Percentiles rank a stretch among this genome's conserved stretches.
phyloP scores from a whole-genome alignment of 2,888 invertebrate genomes.

The Dastarcus helophoroides region DNA sequence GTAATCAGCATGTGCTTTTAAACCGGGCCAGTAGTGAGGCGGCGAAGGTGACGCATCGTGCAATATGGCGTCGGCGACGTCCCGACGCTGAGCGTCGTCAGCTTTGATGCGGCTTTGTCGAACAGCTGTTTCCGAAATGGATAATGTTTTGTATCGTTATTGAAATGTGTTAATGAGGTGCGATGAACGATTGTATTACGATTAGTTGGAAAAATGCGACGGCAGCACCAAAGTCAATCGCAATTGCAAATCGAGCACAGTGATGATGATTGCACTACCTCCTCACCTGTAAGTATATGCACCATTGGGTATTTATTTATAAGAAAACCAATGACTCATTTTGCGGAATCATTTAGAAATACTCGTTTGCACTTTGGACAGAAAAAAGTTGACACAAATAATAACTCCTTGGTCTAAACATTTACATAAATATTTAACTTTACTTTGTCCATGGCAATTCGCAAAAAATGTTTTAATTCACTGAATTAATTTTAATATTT shows the following conservation, averaged over 20 bases:
- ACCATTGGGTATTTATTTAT: background rate
- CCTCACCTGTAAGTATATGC: constrained; percentile 38
- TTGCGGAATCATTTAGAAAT: too few relatives aligned
- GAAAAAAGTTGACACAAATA: too few relatives aligned
- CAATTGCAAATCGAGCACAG: constrained; percentile 35
- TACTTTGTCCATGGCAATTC: too few relatives aligned
- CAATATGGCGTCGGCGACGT: constrained; percentile 1
- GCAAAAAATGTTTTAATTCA: too few relatives aligned
- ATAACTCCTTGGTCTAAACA: too few relatives aligned
- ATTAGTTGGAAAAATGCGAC: constrained; percentile 20
- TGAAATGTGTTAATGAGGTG: background rate
- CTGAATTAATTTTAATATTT: too few relatives aligned
- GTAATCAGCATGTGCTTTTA: too few relatives aligned
- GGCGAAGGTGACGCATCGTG: background rate
- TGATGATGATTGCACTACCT: constrained; percentile 44
- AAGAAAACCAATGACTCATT: too few relatives aligned
- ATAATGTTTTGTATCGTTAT: background rate
- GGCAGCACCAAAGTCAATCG: constrained; percentile 17
- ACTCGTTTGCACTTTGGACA: too few relatives aligned
- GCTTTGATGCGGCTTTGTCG: background rate
- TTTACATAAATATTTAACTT: too few relatives aligned
- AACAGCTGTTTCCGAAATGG: constrained; percentile 4
- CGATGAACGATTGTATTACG: background rate
- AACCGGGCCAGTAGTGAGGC: too few relatives aligned
- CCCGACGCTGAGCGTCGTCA: constrained; percentile 1